phyloP scores from a whole-genome alignment of 2,888 invertebrate genomes.

The Drosophila maculinotata region DNA sequence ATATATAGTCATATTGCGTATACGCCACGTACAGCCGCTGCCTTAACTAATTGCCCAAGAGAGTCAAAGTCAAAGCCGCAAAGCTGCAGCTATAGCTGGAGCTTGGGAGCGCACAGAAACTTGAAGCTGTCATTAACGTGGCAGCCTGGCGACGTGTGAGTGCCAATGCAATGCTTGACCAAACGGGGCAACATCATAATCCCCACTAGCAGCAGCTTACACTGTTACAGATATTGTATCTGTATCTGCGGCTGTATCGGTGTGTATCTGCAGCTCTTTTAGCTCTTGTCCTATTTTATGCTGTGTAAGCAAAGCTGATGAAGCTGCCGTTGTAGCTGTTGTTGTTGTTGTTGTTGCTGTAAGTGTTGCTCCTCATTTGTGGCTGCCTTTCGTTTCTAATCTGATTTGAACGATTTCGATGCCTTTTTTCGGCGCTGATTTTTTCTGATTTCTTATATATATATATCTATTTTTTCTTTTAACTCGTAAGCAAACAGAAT shows the following conservation, averaged over 20 bases:
- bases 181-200: constrained; percentile 72
- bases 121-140: constrained; percentile 78
- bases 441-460: constrained; percentile 50
- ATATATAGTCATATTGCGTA: constrained; percentile 73
- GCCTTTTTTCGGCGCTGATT: constrained; percentile 22
- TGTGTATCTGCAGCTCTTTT: constrained; percentile 11
- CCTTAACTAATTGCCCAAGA: constrained; percentile 57
- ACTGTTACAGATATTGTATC: constrained; percentile 22
- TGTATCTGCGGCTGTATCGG: constrained; percentile 13
- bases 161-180: constrained; percentile 56
- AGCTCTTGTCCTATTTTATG: constrained; percentile 40
- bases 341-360: constrained; percentile 8
- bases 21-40: constrained; percentile 59
- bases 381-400: constrained; percentile 50
- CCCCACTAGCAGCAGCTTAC: constrained; percentile 45
- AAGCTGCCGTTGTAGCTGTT: constrained; percentile 14
- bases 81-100: constrained; percentile 7
- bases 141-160: constrained; percentile 60
- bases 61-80: constrained; percentile 57
- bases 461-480: constrained; percentile 19
- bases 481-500: constrained; percentile 60
- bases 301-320: constrained; percentile 65
- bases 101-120: constrained; percentile 46
- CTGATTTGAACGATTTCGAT: constrained; percentile 65
- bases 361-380: constrained; percentile 4